Conservation (phyloP, 2,888 invertebrate species). For the Melikaiella ostensackeni region DNA sequence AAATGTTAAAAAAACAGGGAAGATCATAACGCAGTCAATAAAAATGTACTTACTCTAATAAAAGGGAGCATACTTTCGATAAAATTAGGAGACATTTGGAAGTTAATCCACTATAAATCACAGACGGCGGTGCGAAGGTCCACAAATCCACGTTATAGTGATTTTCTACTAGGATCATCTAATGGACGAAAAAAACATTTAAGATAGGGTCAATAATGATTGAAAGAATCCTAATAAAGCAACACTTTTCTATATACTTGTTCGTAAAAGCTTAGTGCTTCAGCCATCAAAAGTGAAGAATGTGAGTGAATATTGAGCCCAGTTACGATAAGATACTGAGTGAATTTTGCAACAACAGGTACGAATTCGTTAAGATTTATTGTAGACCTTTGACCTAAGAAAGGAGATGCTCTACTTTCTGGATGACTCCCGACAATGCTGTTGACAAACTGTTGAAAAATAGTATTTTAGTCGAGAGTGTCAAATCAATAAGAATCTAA, state of each 20-base stretch:
- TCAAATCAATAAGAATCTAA: background rate
- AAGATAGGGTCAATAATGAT: background rate
- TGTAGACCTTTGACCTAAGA: slow-evolving; percentile 62
- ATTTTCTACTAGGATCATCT: slow-evolving; percentile 60
- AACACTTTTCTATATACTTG: slow-evolving; percentile 52
- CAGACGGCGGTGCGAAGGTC: slow-evolving; percentile 67
- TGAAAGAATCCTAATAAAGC: background rate
- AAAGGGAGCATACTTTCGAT: slow-evolving; percentile 67
- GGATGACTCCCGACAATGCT: slow-evolving; percentile 56
- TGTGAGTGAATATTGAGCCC: slow-evolving; percentile 66
- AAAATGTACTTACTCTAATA: slow-evolving; percentile 60
- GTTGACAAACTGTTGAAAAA: slow-evolving; percentile 60
- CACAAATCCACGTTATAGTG: slow-evolving; percentile 57
- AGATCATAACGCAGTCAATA: background rate
- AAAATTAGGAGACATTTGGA: slow-evolving; percentile 62
- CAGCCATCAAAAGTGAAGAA: slow-evolving; percentile 60
- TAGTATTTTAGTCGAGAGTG: background rate
- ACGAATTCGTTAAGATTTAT: slow-evolving; percentile 61
- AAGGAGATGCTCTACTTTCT: slow-evolving; percentile 60
- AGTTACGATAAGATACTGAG: slow-evolving; percentile 61
- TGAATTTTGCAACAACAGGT: slow-evolving; percentile 55
- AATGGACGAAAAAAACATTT: slow-evolving; percentile 23
- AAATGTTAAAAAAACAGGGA: too few species aligned
- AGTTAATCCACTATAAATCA: slow-evolving; percentile 70
- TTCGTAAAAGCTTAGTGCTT: slow-evolving; percentile 70